A percentile compares a stretch with the other conserved stretches of the same genome.
Evolutionary conservation across 2,797 vertebrate species (phyloP).

Genomic region (Tinamus major): DNA sequence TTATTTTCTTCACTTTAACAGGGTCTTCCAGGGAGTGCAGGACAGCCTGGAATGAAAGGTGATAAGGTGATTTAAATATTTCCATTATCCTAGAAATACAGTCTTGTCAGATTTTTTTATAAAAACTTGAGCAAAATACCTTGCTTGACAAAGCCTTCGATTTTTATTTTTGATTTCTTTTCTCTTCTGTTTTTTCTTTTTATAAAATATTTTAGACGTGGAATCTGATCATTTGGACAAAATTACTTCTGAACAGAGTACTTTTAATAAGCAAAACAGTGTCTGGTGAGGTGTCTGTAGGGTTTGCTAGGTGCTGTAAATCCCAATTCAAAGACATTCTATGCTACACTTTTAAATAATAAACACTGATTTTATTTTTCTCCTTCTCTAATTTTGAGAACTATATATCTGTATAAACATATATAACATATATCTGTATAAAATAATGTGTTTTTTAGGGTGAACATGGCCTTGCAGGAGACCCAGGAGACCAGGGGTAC

Average conservation of each 20-base stretch:
- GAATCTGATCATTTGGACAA: background rate
- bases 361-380: background rate
- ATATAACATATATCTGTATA: conserved; percentile 75
- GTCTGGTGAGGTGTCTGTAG: background rate
- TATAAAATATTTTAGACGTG: background rate
- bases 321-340: background rate
- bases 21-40: conserved; percentile 91
- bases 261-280: background rate
- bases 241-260: background rate
- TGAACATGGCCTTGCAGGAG: conserved; percentile 88
- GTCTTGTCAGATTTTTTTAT: conserved; percentile 7
- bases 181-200: background rate
- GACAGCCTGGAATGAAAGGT: conserved; percentile 99
- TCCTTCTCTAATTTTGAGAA: background rate
- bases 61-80: conserved; percentile 99
- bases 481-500: conserved; percentile 91
- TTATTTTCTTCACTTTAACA: conserved; percentile 72
- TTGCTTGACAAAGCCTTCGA: background rate
- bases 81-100: conserved; percentile 86
- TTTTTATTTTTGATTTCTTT: background rate
- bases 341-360: background rate
- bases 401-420: conserved; percentile 77
- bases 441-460: conserved; percentile 88
- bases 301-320: background rate
- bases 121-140: background rate